phyloP scores from a whole-genome alignment of 1,140 invertebrate species.

The Conopomorpha cramerella region DNA sequence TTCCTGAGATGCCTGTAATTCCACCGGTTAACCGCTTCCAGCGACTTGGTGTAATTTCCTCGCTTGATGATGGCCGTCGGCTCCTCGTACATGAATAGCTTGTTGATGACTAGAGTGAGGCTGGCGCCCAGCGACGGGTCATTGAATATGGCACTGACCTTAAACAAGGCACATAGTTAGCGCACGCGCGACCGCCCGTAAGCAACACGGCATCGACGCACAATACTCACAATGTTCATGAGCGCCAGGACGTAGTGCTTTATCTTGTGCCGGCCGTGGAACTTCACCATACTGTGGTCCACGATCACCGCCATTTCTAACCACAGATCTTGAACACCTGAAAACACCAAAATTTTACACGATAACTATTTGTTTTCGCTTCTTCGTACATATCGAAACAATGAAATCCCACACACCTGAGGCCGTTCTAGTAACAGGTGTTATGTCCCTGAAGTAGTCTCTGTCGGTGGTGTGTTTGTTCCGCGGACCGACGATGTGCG shows the following conservation, averaged over 20 bases:
- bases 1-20: slow-evolving; percentile 65
- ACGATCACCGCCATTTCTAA: slow-evolving; percentile 72
- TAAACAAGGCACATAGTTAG: slow-evolving; percentile 42
- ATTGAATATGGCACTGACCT: slow-evolving; percentile 75
- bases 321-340: slow-evolving; percentile 59
- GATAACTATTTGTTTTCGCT: slow-evolving; percentile 9
- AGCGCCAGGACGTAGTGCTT: slow-evolving; percentile 75
- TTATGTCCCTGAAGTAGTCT: slow-evolving; percentile 25
- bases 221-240: slow-evolving; percentile 74
- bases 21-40: slow-evolving; percentile 79
- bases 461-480: slow-evolving; percentile 18
- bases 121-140: slow-evolving; percentile 71
- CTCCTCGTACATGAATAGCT: slow-evolving; percentile 67
- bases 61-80: slow-evolving; percentile 64
- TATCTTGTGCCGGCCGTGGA: slow-evolving; percentile 69
- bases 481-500: no score
- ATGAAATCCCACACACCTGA: slow-evolving; percentile 33
- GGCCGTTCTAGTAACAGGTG: slow-evolving; percentile 28
- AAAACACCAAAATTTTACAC: slow-evolving; percentile 27
- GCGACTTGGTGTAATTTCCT: slow-evolving; percentile 71
- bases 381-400: slow-evolving; percentile 3
- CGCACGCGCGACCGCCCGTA: no score
- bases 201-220: not conserved
- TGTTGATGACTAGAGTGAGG: slow-evolving; percentile 67
- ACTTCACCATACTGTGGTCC: slow-evolving; percentile 71